Evolutionary conservation across 2,113 vertebrate genomes (phyloP).

Genomic region (Tragelaphus strepsiceros): DNA sequence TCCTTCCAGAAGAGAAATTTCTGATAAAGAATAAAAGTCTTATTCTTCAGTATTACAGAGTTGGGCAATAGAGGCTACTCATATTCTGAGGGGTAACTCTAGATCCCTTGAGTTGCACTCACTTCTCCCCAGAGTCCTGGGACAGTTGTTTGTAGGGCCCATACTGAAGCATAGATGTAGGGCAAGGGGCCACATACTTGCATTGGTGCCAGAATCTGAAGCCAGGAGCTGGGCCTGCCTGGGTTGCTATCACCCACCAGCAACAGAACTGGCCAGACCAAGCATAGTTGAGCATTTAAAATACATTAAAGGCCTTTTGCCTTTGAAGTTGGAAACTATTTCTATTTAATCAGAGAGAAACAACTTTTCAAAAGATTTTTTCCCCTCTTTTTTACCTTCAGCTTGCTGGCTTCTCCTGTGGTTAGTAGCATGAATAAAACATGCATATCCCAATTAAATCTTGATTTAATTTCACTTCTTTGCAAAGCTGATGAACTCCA

Average conservation of each 20-base stretch:
- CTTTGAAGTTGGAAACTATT: conserved; percentile 86
- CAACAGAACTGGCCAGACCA: conserved; percentile 3
- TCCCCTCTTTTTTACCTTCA: conserved; percentile 83
- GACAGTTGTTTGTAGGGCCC: background rate
- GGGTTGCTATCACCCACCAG: conserved; percentile 46
- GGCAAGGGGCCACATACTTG: background rate
- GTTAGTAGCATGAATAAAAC: conserved; percentile 90
- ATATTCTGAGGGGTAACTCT: background rate
- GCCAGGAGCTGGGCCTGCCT: background rate
- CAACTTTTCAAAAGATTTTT: conserved; percentile 86
- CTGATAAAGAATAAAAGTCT: background rate
- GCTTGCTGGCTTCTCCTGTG: conserved; percentile 84
- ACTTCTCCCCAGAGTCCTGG: background rate
- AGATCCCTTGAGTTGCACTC: background rate
- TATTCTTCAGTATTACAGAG: background rate
- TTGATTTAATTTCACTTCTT: conserved; percentile 90
- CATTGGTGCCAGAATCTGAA: background rate
- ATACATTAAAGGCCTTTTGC: conserved; percentile 83
- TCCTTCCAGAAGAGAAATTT: background rate
- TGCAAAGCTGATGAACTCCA: conserved; percentile 91
- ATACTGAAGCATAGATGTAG: background rate
- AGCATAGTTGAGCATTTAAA: conserved; percentile 78
- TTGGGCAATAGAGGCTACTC: background rate
- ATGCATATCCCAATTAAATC: conserved; percentile 91
- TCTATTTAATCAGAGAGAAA: conserved; percentile 88